Base-by-base conservation (phyloP, 2,113 vertebrate genomes). In the Toxotes chatareus region DNA sequence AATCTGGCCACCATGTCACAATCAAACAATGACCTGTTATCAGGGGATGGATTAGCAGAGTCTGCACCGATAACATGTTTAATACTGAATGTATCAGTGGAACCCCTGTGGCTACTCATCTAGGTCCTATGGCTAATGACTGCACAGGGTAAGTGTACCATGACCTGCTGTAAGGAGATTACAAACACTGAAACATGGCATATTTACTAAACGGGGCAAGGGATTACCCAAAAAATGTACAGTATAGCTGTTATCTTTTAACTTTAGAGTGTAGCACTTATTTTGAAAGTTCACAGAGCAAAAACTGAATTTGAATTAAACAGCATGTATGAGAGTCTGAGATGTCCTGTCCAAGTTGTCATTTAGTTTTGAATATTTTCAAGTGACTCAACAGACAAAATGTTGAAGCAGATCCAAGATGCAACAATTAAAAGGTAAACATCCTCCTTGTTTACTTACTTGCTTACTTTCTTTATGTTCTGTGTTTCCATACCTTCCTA, bases 1-100 rank as follows among this genome's bases (percentile, higher is more conserved):
- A 90, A 91, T 91, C 85, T 49, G 23, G 42, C 57, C 83, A 65
- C 69, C 21, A n/a, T 56, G 72, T 68, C 74, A 82, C 82, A 76
- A 86, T 87, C 81, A 91, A 88, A 83, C 79, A 68, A 80, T 80
- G 83, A 82, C 80, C 87, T 69, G 51, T 62, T 69, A 23, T 32
- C 61, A 21, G 8, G 14, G 73, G 73, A 42, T 46, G 80, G 81
- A 86, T 88, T 76, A 83, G 59, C 31, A 60, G 53, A 63, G 46
- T 7, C 42, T 57, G 65, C 19, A 27, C 60, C 34, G 56, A 69
- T 42, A 76, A 42, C 56, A 77, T 76, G 51, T 76, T 72, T 81
- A 83, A 78, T 62, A 36, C 63, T 13, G 32, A 51, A 66, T 74
- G 23, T 66, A 80, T 72, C 27, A 32, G 36, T 21, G 19, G 74